These are phyloP conservation scores for Mayetiola destructor DNA, from an alignment of 2,888 invertebrate genomes.

Conservation along the genomic window DNA sequence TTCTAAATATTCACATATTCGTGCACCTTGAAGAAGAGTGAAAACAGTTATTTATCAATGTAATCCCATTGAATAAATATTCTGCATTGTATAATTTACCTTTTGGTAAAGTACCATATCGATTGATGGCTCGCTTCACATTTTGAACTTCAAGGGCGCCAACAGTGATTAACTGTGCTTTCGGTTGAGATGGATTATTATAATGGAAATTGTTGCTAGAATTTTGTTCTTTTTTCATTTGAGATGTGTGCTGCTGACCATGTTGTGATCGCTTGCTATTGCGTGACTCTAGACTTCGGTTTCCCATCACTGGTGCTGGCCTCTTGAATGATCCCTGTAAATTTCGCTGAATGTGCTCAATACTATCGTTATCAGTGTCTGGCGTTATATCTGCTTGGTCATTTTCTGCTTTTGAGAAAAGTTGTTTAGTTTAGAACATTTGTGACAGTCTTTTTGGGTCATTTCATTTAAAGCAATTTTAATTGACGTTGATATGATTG, in stretches of 20 bases:
- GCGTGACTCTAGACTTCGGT: slow-evolving; percentile 43
- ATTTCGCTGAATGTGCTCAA: slow-evolving; percentile 31
- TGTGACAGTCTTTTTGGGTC: too few species aligned
- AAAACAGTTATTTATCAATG: too few species aligned
- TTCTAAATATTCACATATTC: slow-evolving; percentile 92
- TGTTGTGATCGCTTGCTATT: slow-evolving; percentile 42
- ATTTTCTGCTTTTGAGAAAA: too few species aligned
- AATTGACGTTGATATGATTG: not conserved
- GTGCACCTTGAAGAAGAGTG: too few species aligned
- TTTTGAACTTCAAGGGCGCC: slow-evolving; percentile 92
- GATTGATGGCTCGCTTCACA: slow-evolving; percentile 83
- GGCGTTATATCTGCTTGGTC: slow-evolving; percentile 54
- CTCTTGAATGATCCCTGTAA: slow-evolving; percentile 42
- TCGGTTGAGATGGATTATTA: slow-evolving; percentile 30
- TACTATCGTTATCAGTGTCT: slow-evolving; percentile 51
- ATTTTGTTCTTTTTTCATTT: slow-evolving; percentile 12
- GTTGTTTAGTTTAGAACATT: too few species aligned
- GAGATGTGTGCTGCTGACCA: slow-evolving; percentile 18
- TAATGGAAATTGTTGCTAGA: not conserved
- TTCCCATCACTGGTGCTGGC: slow-evolving; percentile 43
- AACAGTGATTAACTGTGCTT: too few species aligned
- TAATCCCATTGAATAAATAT: too few species aligned
- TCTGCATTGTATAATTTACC: too few species aligned
- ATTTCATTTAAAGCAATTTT: too few species aligned
- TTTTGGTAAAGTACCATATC: slow-evolving; percentile 94